phyloP scores from a whole-genome alignment of 2,113 vertebrate species.

The Ranitomeya imitator region DNA sequence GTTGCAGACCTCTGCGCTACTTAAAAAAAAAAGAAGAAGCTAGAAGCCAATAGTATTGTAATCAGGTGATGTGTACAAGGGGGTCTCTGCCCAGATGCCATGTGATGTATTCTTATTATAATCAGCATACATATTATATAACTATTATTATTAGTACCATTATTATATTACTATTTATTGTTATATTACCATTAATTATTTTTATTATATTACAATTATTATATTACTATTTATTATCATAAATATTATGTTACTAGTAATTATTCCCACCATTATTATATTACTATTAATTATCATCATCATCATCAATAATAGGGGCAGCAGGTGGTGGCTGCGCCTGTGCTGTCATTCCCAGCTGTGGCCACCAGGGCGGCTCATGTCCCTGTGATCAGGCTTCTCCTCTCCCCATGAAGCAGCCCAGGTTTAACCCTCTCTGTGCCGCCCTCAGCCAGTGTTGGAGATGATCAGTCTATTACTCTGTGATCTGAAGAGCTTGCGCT shows the following conservation, averaged over 20 bases:
- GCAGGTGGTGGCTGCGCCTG: neutral
- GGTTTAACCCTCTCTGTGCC: neutral
- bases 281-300: too few species aligned
- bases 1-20: neutral
- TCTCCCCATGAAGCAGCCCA: too few species aligned
- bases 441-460: neutral
- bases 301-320: too few species aligned
- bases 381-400: neutral
- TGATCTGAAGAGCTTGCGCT: neutral
- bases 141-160: too few species aligned
- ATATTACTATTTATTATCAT: too few species aligned
- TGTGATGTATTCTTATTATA: too few species aligned
- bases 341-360: neutral
- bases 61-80: neutral
- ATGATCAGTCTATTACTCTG: neutral
- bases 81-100: neutral
- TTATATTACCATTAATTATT: neutral
- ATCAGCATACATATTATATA: too few species aligned
- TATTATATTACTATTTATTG: neutral
- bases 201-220: neutral
- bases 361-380: constrained; percentile 20
- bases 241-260: too few species aligned
- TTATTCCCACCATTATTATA: too few species aligned
- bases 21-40: too few species aligned
- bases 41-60: too few species aligned